These are phyloP conservation scores for Agriopis leucophaearia DNA, from an alignment of 2,888 invertebrate genomes.

Conservation along the genomic window DNA sequence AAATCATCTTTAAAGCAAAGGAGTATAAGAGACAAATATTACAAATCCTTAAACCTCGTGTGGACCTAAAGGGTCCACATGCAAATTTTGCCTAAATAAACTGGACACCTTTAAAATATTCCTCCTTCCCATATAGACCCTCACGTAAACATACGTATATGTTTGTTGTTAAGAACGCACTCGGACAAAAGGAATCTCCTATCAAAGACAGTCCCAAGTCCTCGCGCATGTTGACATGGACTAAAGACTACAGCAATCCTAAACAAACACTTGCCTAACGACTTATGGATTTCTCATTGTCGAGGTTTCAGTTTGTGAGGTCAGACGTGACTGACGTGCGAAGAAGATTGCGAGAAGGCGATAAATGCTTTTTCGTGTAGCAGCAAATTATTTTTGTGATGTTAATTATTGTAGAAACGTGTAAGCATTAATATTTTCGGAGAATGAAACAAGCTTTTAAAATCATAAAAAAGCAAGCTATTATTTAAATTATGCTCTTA, in stretches of 20 bases:
- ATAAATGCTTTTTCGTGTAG: slow-evolving; percentile 19
- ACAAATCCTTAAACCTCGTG: neutral
- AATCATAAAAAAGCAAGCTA: neutral
- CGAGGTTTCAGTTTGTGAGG: slow-evolving; percentile 31
- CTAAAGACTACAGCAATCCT: slow-evolving; percentile 50
- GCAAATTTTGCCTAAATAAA: neutral
- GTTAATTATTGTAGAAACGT: slow-evolving; percentile 13
- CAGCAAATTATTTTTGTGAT: slow-evolving; percentile 11
- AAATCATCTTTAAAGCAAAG: too few relatives aligned
- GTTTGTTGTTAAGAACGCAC: slow-evolving; percentile 16
- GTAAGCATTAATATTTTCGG: neutral
- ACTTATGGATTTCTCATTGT: slow-evolving; percentile 52
- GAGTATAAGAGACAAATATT: too few relatives aligned
- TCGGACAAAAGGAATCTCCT: slow-evolving; percentile 27
- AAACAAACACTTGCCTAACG: slow-evolving; percentile 53
- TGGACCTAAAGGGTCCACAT: neutral
- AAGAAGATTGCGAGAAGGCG: slow-evolving; percentile 21
- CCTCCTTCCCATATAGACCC: neutral
- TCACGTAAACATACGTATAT: slow-evolving; percentile 9
- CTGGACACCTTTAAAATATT: slow-evolving; percentile 2
- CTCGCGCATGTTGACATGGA: slow-evolving; percentile 25
- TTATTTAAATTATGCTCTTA: too few relatives aligned
- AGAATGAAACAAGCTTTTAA: neutral
- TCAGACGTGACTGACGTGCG: slow-evolving; percentile 47
- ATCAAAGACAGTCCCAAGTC: slow-evolving; percentile 40